Conservation (phyloP, 2,888 invertebrate genomes). For the Dasysyrphus tricinctus region DNA sequence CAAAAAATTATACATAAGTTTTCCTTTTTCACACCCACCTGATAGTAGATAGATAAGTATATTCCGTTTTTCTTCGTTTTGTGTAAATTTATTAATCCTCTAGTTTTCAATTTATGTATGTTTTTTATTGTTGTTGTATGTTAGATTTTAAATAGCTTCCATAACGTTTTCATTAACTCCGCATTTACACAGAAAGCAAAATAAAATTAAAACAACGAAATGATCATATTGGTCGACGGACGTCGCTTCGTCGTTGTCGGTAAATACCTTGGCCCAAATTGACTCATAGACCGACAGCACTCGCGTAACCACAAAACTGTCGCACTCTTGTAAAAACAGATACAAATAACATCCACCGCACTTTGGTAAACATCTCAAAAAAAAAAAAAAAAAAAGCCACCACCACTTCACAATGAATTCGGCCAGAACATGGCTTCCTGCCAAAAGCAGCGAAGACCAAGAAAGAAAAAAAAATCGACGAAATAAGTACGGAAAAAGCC, state of each 20-base stretch:
- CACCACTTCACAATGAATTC: slow-evolving; percentile 65
- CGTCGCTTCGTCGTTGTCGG: slow-evolving; percentile 13
- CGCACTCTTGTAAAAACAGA: slow-evolving; percentile 75
- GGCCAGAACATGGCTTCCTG: slow-evolving; percentile 73
- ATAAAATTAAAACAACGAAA: slow-evolving; percentile 45
- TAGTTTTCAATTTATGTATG: slow-evolving; percentile 27
- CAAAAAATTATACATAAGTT: background rate
- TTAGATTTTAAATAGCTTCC: slow-evolving; percentile 57
- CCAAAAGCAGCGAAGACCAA: slow-evolving; percentile 52
- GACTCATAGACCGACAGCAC: slow-evolving; percentile 68
- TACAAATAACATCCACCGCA: slow-evolving; percentile 75
- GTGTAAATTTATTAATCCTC: slow-evolving; percentile 9
- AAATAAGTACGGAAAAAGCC: slow-evolving; percentile 23
- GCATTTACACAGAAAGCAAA: slow-evolving; percentile 39
- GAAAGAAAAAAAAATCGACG: slow-evolving; percentile 31
- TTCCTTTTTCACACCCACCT: slow-evolving; percentile 13
- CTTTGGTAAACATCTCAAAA: slow-evolving; percentile 71
- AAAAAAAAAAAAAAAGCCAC: slow-evolving; percentile 23
- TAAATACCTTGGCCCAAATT: slow-evolving; percentile 75
- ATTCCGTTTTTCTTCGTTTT: background rate
- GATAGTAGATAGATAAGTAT: background rate
- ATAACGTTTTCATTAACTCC: slow-evolving; percentile 69
- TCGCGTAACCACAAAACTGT: slow-evolving; percentile 75
- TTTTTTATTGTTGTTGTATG: background rate
- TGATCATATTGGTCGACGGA: slow-evolving; percentile 39